Base-by-base conservation (phyloP, 2,113 vertebrate genomes). In the Eptesicus fuscus region DNA sequence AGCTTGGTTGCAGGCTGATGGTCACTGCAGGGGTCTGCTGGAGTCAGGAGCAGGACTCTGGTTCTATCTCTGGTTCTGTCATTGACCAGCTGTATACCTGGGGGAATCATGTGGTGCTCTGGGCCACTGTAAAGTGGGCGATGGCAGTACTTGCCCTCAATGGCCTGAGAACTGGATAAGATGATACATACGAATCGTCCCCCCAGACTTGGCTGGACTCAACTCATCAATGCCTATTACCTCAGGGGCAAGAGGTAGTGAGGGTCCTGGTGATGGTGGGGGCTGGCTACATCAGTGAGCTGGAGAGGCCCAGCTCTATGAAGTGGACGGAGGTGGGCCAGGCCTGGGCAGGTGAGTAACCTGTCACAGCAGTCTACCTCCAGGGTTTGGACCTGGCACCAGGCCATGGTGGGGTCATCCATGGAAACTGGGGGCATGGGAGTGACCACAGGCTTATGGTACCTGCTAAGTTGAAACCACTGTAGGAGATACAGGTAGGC, bases 141-240 rank as follows among this genome's bases (percentile, higher is more conserved):
- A n/a, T 7, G 32, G n/a, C 5, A 4, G 42, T 16, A 17, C 30
- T 40, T 10, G 11, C 5, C 42, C 28, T 7, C 1, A 20, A 12
- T 5, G 8, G 40, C 51, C 71, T 13, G 44, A 53, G 44, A 73
- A 42, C 13, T 2, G 35, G 53, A 28, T 9, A 2, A 18, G 56
- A 10, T 7, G 9, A 22, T 4, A 6, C 4, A 0, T 7, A 23
- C 1, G 56, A 51, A 16, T 14, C 1, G 0, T 12, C 73, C 28
- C 28, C 7, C 20, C 11, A 6, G 61, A 37, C 17, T 69, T 30
- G 14, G 59, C 69, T 11, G 30, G 47, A 47, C 9, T 59, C 37
- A 25, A 42, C 44, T 44, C 65, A 16, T 17, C 8, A 18, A 49
- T 49, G 47, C 9, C 18, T 25, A 47, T 14, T 42, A 28, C 18